These are phyloP conservation scores for Tuberolachnus salignus DNA, from an alignment of 2,888 invertebrate genomes.

Conservation along the genomic window DNA sequence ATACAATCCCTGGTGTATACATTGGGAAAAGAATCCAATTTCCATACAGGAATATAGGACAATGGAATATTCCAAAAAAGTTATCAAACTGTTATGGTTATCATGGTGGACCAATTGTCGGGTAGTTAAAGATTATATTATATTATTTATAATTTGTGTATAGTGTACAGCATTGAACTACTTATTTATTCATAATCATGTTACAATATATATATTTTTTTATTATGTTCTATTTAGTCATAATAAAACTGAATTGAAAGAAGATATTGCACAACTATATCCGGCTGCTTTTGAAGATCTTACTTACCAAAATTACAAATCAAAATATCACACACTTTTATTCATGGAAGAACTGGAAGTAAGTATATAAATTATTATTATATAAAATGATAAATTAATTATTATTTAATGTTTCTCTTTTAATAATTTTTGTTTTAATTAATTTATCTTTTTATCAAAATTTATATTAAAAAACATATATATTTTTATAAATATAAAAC, in stretches of 20 bases:
- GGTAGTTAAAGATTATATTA: constrained; percentile 5
- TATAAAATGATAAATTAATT: not conserved
- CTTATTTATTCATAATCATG: no score
- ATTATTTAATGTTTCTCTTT: not conserved
- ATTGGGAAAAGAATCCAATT: constrained; percentile 68
- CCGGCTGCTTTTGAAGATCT: constrained; percentile 52
- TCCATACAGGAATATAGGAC: constrained; percentile 65
- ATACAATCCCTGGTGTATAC: constrained; percentile 66
- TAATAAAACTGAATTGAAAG: constrained; percentile 26
- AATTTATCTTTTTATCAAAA: no score
- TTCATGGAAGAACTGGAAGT: constrained; percentile 81
- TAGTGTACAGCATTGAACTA: no score
- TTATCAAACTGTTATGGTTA: constrained; percentile 32
- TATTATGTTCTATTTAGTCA: constrained; percentile 59
- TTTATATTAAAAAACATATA: no score
- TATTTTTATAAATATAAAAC: no score
- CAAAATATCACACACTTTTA: constrained; percentile 68
- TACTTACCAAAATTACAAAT: constrained; percentile 52
- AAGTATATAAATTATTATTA: not conserved
- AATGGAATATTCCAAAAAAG: constrained; percentile 63
- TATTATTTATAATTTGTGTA: no score
- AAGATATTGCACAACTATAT: constrained; percentile 37
- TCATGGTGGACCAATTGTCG: constrained; percentile 1
- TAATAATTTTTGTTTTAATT: no score
- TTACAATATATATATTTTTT: not conserved